Percentiles rank a stretch among this genome's conserved stretches.
These are phyloP conservation scores for Eupeodes luniger DNA, from an alignment of 2,888 invertebrate genomes.

Conservation along the genomic window DNA sequence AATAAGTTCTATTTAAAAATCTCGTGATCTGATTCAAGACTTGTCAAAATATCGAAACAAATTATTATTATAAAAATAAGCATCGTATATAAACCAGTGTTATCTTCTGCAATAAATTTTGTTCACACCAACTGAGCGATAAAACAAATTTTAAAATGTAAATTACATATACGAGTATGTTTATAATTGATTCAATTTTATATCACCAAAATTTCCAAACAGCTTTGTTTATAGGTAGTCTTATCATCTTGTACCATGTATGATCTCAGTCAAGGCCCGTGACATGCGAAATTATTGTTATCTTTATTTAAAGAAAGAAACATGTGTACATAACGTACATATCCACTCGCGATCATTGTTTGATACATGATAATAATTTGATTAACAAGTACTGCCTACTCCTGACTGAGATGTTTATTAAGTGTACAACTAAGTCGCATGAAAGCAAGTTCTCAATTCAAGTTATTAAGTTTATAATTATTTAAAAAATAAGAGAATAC, in stretches of 20 bases:
- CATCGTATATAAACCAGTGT: not conserved
- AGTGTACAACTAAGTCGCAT: not conserved
- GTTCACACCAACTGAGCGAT: slow-evolving; percentile 1
- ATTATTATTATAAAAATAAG: no score
- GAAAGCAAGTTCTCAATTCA: not conserved
- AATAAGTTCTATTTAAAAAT: no score
- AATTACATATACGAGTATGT: not conserved
- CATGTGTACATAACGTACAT: not conserved
- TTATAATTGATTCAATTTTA: not conserved
- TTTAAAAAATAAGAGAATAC: no score
- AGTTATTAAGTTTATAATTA: not conserved
- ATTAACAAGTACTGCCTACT: not conserved
- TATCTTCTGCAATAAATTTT: slow-evolving; percentile 3
- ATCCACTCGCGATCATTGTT: slow-evolving; percentile 9
- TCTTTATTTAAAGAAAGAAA: not conserved
- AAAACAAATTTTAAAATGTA: not conserved
- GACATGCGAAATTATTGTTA: slow-evolving; percentile 6
- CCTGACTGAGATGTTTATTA: not conserved
- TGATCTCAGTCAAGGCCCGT: not conserved
- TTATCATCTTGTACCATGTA: slow-evolving; percentile 16
- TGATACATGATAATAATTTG: slow-evolving; percentile 10
- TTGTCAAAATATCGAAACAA: no score
- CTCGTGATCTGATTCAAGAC: no score
- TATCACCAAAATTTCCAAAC: not conserved
- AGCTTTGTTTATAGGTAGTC: not conserved